Evolutionary conservation across 2,113 vertebrate species (phyloP).

Genomic region (Capricornis sumatraensis): DNA sequence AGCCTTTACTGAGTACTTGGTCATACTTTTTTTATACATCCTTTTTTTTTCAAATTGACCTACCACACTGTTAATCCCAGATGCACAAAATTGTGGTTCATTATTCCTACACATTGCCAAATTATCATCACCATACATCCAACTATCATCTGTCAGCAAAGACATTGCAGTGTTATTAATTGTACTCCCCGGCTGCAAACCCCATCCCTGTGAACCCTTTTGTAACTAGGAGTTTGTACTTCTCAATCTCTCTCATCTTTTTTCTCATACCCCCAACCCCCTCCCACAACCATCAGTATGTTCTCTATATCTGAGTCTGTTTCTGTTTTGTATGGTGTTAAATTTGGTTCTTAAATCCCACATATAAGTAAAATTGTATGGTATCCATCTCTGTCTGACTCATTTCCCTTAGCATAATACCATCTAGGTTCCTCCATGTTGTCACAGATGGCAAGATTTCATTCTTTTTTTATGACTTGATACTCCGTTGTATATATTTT

Average conservation of each 20-base stretch:
- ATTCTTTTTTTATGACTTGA: neutral
- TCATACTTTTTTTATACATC: neutral
- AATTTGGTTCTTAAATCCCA: neutral
- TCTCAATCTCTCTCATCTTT: neutral
- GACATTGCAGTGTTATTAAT: neutral
- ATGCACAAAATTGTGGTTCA: too few species aligned
- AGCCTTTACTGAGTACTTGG: neutral
- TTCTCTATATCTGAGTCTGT: neutral
- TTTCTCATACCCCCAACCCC: neutral
- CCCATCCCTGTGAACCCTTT: neutral
- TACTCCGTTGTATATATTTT: neutral
- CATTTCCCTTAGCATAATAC: neutral
- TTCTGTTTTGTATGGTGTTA: neutral
- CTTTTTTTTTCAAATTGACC: neutral
- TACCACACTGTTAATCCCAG: neutral
- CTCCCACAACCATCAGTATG: neutral
- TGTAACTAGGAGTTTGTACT: neutral
- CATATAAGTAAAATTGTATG: neutral
- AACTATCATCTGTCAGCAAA: neutral
- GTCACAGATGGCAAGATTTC: neutral
- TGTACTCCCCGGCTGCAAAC: neutral
- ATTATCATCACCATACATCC: neutral
- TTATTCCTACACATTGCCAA: neutral
- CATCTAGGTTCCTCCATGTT: neutral
- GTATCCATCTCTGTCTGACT: neutral